Conservation (phyloP, 92 coral and sea anemone species). For the Porites divaricata region DNA sequence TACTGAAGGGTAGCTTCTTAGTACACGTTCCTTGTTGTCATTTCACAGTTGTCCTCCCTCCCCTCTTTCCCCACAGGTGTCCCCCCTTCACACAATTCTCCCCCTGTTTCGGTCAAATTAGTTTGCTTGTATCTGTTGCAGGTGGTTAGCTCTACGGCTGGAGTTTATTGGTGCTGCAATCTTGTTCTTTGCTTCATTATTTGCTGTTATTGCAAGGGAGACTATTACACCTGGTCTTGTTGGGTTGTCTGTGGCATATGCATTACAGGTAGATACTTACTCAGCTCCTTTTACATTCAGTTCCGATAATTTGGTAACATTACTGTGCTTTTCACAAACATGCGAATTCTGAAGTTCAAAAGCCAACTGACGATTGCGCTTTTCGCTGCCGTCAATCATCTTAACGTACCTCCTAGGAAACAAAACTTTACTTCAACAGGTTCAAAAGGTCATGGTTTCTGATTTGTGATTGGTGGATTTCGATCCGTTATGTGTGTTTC, state of each 20-base stretch:
- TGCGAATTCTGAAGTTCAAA: too few relatives aligned
- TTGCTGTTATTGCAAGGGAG: conserved; percentile 78
- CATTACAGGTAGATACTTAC: conserved; percentile 76
- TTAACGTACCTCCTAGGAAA: too few relatives aligned
- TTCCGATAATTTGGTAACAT: background rate
- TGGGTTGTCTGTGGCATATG: conserved; percentile 90
- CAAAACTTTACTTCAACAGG: too few relatives aligned
- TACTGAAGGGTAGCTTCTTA: too few relatives aligned
- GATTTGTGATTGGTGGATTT: too few relatives aligned
- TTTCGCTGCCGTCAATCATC: too few relatives aligned
- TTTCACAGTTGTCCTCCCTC: background rate
- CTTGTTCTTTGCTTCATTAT: conserved; percentile 86
- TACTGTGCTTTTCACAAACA: too few relatives aligned
- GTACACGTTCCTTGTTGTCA: too few relatives aligned
- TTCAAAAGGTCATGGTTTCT: too few relatives aligned
- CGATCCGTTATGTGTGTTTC: too few relatives aligned
- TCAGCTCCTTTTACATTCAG: background rate
- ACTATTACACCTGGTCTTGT: conserved; percentile 87
- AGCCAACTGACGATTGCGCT: too few relatives aligned
- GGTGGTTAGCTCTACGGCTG: conserved; percentile 93
- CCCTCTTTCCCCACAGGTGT: background rate
- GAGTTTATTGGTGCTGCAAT: conserved; percentile 88
- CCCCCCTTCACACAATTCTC: too few relatives aligned
- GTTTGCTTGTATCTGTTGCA: conserved; percentile 17
- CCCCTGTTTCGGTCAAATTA: background rate